phyloP scores from a whole-genome alignment of 2,113 vertebrate genomes.

The Petaurus breviceps region DNA sequence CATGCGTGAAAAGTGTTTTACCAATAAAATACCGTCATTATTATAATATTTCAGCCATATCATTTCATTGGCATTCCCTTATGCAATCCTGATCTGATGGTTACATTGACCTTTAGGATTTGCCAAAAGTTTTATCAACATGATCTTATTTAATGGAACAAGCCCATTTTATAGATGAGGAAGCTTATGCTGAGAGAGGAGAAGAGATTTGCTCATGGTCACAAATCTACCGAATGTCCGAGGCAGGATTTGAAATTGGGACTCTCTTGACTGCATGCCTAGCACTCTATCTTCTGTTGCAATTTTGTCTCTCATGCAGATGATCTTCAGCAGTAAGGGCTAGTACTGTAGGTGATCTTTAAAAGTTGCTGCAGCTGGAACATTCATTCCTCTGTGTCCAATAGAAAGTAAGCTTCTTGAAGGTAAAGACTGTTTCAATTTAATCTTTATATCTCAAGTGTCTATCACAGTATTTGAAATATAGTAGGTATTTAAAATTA shows the following conservation, averaged over 20 bases:
- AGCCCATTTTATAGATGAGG: background rate
- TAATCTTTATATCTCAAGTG: background rate
- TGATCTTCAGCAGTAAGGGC: background rate
- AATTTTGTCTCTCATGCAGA: background rate
- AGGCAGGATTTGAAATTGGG: background rate
- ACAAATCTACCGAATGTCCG: background rate
- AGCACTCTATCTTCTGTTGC: background rate
- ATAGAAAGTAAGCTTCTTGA: background rate
- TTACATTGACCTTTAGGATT: background rate
- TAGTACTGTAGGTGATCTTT: background rate
- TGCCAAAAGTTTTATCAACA: background rate
- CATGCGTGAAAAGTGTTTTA: background rate
- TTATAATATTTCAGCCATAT: background rate
- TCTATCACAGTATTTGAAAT: background rate
- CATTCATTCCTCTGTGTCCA: background rate
- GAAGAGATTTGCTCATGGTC: background rate
- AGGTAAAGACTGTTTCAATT: background rate
- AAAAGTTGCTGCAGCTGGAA: background rate
- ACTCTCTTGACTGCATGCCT: background rate
- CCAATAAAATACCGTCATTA: background rate
- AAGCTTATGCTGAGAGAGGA: background rate
- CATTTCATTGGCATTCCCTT: background rate
- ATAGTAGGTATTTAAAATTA: background rate
- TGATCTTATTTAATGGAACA: background rate
- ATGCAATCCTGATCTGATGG: background rate